Evolutionary conservation across 2,888 invertebrate genomes (phyloP), one percentile per base, ranked within the genome.

Genomic region (Horisme vitalbata): DNA sequence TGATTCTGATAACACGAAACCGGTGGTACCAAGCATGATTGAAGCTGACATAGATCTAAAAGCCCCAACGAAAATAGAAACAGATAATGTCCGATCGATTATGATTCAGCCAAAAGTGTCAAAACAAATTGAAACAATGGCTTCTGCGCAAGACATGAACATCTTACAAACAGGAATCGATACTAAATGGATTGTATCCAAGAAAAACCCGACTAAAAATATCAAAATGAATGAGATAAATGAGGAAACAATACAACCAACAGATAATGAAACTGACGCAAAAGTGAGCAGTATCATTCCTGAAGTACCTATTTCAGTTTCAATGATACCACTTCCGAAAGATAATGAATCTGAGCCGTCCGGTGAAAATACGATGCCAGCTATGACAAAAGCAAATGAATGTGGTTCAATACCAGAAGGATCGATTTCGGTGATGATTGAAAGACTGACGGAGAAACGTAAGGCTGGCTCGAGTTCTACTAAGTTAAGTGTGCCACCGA

Each of bases 321-420:
- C 44, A 45, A 45, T 45, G 44, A 45, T 45, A 13, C 44, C 44
- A 1, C 18, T 45, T 9, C 44, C 44, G 9, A 21, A 12, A 9
- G 20, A 37, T 27, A 2, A 18, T 18, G n/a, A 38, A 9, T 15
- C 8, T 9, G 6, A 8, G 12, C 6, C 7, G 15, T 23, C 23
- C 11, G 30, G 3, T 43, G 8, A 13, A 28, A 31, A 23, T 28
- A 15, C 8, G 12, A 23, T 5, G 18, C 18, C 1, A 18, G 6
- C 34, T 23, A 9, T 11, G 11, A n/a, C 11, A 6, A 18, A 1
- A 7, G 28, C 7, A 23, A 21, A 33, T 7, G 23, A 21, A 9
- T 15, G 9, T 7, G 21, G 8, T 27, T 33, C 5, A 4, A 13
- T 20, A 4, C 14, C 21, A n/a, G 38, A 15, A 9, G 9, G 12